phyloP scores from a whole-genome alignment of 2,113 vertebrate genomes.

The Laterallus jamaicensis region DNA sequence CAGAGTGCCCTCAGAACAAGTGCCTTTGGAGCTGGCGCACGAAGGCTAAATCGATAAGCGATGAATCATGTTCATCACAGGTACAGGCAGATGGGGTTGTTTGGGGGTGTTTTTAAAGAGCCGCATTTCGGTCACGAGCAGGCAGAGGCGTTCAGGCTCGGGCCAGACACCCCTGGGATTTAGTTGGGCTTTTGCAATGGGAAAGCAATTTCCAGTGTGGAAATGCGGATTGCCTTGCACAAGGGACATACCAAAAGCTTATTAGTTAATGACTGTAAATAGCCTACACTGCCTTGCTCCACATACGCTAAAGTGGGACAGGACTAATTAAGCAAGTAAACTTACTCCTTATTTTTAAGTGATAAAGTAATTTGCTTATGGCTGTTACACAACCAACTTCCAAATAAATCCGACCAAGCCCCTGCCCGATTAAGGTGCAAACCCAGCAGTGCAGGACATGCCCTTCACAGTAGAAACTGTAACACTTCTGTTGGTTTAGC shows the following conservation, averaged over 20 bases:
- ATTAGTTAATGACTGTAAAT: constrained; percentile 28
- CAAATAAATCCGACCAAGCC: neutral
- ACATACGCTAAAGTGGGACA: constrained; percentile 21
- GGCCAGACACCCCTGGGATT: neutral
- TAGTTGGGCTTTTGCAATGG: neutral
- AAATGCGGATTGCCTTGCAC: constrained; percentile 32
- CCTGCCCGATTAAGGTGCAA: neutral
- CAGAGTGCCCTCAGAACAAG: neutral
- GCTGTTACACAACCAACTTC: constrained; percentile 7
- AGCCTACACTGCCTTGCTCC: neutral
- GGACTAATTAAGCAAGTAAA: constrained; percentile 28
- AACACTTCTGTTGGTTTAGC: neutral
- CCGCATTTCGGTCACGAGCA: neutral
- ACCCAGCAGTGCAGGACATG: neutral
- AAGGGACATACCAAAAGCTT: neutral
- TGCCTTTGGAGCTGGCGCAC: neutral
- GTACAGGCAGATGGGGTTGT: neutral
- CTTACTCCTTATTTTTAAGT: constrained; percentile 23
- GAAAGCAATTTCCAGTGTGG: constrained; percentile 27
- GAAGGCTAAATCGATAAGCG: neutral
- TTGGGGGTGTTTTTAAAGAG: neutral
- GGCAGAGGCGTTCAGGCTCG: neutral
- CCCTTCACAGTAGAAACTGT: neutral
- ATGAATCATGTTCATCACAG: neutral
- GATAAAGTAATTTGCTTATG: constrained; percentile 37